Evolutionary conservation across 2,888 invertebrate species (phyloP), one percentile per base, ranked within the genome.

Genomic region (Corbicula japonica): DNA sequence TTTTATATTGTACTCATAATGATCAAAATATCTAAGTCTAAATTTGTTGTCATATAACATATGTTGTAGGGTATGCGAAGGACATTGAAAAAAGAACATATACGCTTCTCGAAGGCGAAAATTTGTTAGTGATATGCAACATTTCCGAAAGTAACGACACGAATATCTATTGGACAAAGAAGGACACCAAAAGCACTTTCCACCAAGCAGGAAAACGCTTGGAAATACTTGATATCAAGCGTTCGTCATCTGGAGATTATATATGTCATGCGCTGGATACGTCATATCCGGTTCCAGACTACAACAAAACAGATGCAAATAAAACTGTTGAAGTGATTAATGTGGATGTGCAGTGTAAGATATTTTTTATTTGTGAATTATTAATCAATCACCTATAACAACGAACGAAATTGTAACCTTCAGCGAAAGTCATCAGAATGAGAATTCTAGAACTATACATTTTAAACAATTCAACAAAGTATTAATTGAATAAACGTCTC

Each of bases 301-400:
- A 62, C 23, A 77, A 77, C 41, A 58, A 61, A 32, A 66, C 72
- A 21, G 50, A 34, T 12, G 50, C 30, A 0, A 68, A 61, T 35
- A 44, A 18, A 23, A 78, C 73, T 0, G 68, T 78, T 23, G 56
- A 77, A 26, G 62, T 62, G 2, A 48, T 71, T 2, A 60, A 38
- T 26, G 63, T 77, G 2, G 73, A 78, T 35, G 72, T 77, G 6
- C 72, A 68, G 34, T 77, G 77, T 77, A 73, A 66, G n/a, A 3
- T 46, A 3, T n/a, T 46, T 46, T n/a, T 5, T 46, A 46, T 12
- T 41, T 12, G n/a, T 46, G 21, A 46, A 2, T 5, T 46, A n/a
- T n/a, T n/a, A n/a, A n/a, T n/a, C n/a, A n/a, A n/a, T n/a, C n/a
- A n/a, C n/a, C n/a, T n/a, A n/a, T n/a, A n/a, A n/a, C n/a, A n/a